Base-by-base conservation (phyloP, 2,113 vertebrate genomes). In the Channa argus region DNA sequence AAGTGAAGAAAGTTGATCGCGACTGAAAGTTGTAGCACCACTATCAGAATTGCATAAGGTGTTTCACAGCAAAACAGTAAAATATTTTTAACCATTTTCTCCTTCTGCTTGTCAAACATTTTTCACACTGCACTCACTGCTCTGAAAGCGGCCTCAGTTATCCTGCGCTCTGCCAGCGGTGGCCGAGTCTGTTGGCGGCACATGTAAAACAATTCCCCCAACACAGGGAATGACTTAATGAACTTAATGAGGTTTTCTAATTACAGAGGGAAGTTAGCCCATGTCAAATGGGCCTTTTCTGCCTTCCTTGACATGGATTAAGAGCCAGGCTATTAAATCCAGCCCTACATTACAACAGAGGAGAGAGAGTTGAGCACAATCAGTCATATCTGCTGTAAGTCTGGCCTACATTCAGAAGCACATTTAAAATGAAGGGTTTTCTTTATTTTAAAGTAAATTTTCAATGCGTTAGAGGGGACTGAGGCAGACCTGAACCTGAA, bases 231-330 rank as follows among this genome's bases (percentile, higher is more conserved):
- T 90, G 86, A 91, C 86, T 92, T 92, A 90, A 91, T 93, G 87
- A 92, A 92, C 89, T 85, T 93, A 93, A 93, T 92, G 89, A 91
- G 92, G 86, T 92, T 94, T 93, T 88, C 77, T 91, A 91, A 92
- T 94, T 88, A 91, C 88, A 86, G 67, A 83, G 85, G 73, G 82
- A 90, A 83, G 90, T 91, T 91, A 85, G 82, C 84, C 73, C 83
- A 71, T 92, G 89, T 93, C 91, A 91, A 93, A 91, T 89, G 80
- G 82, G 82, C 83, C 74, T 83, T 82, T 89, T 85, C 88, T 90
- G 80, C 86, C 83, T 85, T 88, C 80, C 72, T 82, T 88, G 80
- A 83, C 88, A 84, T 59, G 84, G 90, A 92, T 91, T 93, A 93
- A 90, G 71, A 83, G 74, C 65, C 76, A 73, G 85, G 84, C 88